Evolutionary conservation across 1,140 invertebrate species (phyloP).

Genomic region (Sycobia sp.): DNA sequence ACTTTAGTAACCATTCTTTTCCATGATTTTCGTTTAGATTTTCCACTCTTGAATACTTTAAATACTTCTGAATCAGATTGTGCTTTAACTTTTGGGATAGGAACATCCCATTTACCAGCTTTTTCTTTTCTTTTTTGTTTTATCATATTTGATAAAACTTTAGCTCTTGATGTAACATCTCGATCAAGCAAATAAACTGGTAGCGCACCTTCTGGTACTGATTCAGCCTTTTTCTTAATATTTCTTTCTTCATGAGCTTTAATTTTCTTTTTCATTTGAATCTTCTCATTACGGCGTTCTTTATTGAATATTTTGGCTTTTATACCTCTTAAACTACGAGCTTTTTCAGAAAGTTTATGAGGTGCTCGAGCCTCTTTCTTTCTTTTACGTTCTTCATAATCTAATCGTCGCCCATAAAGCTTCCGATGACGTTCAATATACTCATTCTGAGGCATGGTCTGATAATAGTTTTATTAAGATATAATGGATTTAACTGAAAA

Average conservation of each 20-base stretch:
- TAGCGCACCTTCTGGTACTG: constrained; percentile 86
- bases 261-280: constrained; percentile 99
- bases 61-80: constrained; percentile 99
- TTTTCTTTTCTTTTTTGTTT: constrained; percentile 99
- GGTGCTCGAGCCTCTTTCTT: constrained; percentile 94
- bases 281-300: constrained; percentile 95
- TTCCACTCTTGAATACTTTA: constrained; percentile 92
- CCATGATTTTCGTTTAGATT: constrained; percentile 96
- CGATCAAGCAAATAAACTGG: constrained; percentile 97
- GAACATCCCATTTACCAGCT: constrained; percentile 99
- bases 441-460: constrained; percentile 98
- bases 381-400: constrained; percentile 96
- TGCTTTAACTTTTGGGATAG: constrained; percentile 96
- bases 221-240: constrained; percentile 84
- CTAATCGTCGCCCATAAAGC: constrained; percentile 91
- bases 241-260: constrained; percentile 90
- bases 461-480: constrained; percentile 10
- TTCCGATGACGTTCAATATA: constrained; percentile 98
- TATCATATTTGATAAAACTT: constrained; percentile 98
- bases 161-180: constrained; percentile 91
- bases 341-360: constrained; percentile 87
- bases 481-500: constrained; percentile 1
- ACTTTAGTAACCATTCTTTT: constrained; percentile 99
- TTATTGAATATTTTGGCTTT: constrained; percentile 99
- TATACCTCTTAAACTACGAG: constrained; percentile 89